Base-by-base conservation (phyloP, 2,797 vertebrate genomes). In the Onychomys arenicola region DNA sequence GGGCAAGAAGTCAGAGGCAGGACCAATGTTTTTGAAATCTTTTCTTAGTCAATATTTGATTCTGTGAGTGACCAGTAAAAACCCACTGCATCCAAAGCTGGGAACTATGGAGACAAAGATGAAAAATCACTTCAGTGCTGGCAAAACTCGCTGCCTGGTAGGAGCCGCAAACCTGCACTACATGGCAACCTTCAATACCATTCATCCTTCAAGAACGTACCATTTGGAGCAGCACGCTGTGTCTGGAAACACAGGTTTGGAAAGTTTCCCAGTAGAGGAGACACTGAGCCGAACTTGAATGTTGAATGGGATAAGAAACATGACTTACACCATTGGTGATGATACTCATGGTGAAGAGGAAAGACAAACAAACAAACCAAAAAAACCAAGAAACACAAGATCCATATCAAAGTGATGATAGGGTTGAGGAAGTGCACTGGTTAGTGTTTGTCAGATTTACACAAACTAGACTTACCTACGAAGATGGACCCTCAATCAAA, bases 91-190 rank as follows among this genome's bases (percentile, higher is more conserved):
- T 77, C 96, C 61, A 63, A 78, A 46, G 37, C 29, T 92, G 55
- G 78, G 10, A 87, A 40, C 52, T 65, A 63, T 52, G 63, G 34
- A 97, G 75, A 80, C 34, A 94, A 67, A 76, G 61, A 90, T 13
- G 49, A 78, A 90, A 97, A 61, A 37, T 59, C 49, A 94, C 14
- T 63, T 92, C 1, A n/a, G 91, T 83, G 57, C 17, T 65, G 91
- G 89, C 91, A 84, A 93, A 84, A 37, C 43, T 93, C 46, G 43
- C 25, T 96, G 82, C 6, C n/a, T 84, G 13, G 37, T 91, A 43
- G 80, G 69, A 95, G 40, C 91, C 11, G 71, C 43, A 95, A 59
- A 88, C 17, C 10, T 27, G 49, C 34, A 49, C 9, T 43, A 57
- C 8, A 57, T 16, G 29, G 29, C 29, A 34, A 63, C 40, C 55